Percentiles rank a stretch among this genome's conserved stretches.
These are phyloP conservation scores for Zoroaster sp. DNA, from an alignment of 53 echinoderm and acorn worm genomes.

Conservation along the genomic window DNA sequence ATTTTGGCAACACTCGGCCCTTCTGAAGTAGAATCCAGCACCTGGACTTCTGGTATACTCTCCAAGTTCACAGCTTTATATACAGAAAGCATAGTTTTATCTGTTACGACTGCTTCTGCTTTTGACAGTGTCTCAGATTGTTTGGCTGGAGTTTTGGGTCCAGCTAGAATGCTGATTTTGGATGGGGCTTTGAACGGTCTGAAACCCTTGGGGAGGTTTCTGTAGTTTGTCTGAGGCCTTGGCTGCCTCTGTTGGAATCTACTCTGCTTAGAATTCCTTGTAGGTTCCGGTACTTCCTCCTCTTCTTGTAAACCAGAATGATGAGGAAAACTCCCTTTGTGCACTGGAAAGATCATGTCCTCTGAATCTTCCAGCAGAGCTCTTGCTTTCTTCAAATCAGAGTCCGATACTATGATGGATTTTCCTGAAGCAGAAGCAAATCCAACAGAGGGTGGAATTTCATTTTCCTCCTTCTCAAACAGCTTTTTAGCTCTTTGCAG, in stretches of 20 bases:
- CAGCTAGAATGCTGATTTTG: not conserved
- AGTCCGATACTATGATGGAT: slow-evolving; percentile 63
- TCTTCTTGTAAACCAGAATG: not conserved
- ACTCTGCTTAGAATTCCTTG: not conserved
- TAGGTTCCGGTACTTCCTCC: not conserved
- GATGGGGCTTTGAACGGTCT: slow-evolving; percentile 88
- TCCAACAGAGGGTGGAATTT: not conserved
- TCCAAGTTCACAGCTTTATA: not conserved
- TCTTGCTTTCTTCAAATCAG: slow-evolving; percentile 58
- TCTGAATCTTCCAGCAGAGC: slow-evolving; percentile 40
- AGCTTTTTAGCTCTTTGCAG: slow-evolving; percentile 50
- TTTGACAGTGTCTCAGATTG: not conserved
- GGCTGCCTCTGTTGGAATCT: not conserved
- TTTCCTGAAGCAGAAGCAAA: slow-evolving; percentile 59
- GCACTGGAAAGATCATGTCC: not conserved
- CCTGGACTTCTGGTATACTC: not conserved
- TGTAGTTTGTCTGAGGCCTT: slow-evolving; percentile 59
- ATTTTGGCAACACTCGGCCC: not conserved
- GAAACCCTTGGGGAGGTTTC: slow-evolving; percentile 79
- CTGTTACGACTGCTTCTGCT: not conserved
- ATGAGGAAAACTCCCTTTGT: not conserved
- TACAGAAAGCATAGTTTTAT: not conserved
- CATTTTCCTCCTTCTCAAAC: slow-evolving; percentile 4
- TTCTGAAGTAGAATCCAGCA: not conserved
- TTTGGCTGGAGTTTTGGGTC: not conserved